Base-by-base conservation (phyloP, 2,888 invertebrate species). In the Diarsia dahlii region DNA sequence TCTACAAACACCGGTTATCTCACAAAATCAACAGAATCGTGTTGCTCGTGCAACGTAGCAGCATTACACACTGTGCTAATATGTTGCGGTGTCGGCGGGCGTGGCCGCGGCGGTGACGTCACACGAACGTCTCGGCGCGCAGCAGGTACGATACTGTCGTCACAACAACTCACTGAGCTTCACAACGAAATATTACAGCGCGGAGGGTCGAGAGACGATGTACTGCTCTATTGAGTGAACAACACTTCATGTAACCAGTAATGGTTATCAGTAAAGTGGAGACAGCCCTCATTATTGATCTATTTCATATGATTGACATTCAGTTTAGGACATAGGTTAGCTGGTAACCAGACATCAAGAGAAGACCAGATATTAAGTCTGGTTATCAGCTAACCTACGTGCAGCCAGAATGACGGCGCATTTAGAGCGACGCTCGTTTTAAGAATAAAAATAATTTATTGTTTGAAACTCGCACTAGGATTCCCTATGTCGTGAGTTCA, bases 41-140 rank as follows among this genome's bases (percentile, higher is more conserved):
- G 60, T 23, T 46, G 71, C 1, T 46, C 5, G 45, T 12, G 15
- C 34, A 46, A 48, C 50, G 28, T 48, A 48, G 76, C 52, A 13
- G 60, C 45, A 9, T 2, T 8, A 5, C 6, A 20, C 28, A 20
- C 12, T 0, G 4, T n/a, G n/a, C n/a, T n/a, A n/a, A n/a, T n/a
- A 5, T 15, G 72, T 5, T 1, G 52, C 8, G 10, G n/a, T 48
- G 9, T 0, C 39, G 1, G 39, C 1, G 5, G 28, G 48, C 64
- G 58, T 0, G 20, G 45, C 15, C 9, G 45, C 50, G 23, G 20
- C 0, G 76, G 76, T 76, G 78, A 78, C 78, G 81, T 78, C 78
- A 82, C 58, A 84, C 88, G 78, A 82, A 81, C 50, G 69, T 45
- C 71, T 81, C 80, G 45, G 58, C 77, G 50, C 68, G 76, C 48